These are phyloP conservation scores for Ovis aries DNA, from an alignment of 2,113 vertebrate genomes.

Conservation along the genomic window DNA sequence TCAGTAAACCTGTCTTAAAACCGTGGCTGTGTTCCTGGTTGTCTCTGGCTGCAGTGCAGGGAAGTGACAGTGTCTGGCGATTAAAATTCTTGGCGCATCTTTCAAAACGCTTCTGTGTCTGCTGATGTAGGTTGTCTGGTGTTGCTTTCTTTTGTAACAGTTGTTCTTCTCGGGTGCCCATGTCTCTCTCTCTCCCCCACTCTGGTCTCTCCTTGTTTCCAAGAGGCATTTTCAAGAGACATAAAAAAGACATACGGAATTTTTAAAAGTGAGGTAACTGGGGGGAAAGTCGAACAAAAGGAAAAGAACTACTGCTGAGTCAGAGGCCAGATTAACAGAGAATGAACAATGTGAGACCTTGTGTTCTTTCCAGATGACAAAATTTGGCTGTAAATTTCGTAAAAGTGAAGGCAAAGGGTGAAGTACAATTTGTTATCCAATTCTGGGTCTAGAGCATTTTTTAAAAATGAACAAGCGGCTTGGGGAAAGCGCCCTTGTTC, in stretches of 20 bases:
- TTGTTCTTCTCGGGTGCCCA: background rate
- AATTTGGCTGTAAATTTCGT: background rate
- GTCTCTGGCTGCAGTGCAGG: background rate
- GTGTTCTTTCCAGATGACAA: background rate
- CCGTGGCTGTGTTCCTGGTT: background rate
- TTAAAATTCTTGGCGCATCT: background rate
- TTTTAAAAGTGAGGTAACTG: background rate
- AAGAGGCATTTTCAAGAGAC: background rate
- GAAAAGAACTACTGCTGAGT: background rate
- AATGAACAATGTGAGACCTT: background rate
- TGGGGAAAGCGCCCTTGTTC: background rate
- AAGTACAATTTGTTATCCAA: background rate
- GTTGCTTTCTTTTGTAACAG: background rate
- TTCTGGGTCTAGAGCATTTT: background rate
- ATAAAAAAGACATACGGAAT: background rate
- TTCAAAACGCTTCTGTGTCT: background rate
- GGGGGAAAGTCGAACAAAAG: background rate
- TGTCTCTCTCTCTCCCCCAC: background rate
- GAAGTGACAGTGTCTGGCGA: background rate
- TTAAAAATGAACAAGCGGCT: background rate
- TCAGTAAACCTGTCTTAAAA: background rate
- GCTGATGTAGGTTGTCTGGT: background rate
- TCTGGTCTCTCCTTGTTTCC: background rate
- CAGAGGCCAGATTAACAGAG: background rate
- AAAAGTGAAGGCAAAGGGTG: background rate